phyloP scores from a whole-genome alignment of 2,888 invertebrate species.

The Lasius fuliginosus region DNA sequence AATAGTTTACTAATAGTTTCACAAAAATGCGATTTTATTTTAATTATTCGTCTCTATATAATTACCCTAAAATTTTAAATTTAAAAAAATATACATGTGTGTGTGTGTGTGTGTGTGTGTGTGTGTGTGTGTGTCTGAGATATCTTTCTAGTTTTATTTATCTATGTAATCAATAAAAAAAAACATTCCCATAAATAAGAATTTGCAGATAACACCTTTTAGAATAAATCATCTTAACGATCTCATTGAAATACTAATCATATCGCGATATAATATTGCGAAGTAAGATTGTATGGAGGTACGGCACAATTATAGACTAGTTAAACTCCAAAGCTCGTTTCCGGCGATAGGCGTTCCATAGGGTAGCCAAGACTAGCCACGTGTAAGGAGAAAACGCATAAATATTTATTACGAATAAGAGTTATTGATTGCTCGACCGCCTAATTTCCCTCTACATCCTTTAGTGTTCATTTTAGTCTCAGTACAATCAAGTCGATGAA shows the following conservation, averaged over 20 bases:
- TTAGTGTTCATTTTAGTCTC: not conserved
- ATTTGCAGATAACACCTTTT: constrained; percentile 24
- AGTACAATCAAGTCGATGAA: not conserved
- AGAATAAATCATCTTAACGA: not conserved
- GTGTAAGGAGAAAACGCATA: constrained; percentile 21
- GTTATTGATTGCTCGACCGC: constrained; percentile 34
- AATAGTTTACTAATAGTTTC: not conserved
- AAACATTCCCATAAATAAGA: constrained; percentile 2
- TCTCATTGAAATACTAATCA: constrained; percentile 32
- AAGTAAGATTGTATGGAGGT: constrained; percentile 35
- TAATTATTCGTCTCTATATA: not conserved
- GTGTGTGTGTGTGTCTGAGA: not conserved
- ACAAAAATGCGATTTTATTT: not conserved
- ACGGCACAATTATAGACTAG: constrained; percentile 43
- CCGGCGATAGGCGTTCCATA: constrained; percentile 40
- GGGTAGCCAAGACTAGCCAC: constrained; percentile 40
- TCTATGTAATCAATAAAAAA: not conserved
- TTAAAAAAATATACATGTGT: not conserved
- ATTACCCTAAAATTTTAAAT: constrained; percentile 9
- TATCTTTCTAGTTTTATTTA: not conserved
- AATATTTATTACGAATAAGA: constrained; percentile 46
- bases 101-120: not conserved
- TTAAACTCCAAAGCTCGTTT: constrained; percentile 47
- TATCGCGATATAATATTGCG: constrained; percentile 41
- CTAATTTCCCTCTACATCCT: not conserved